Evolutionary conservation across 1,140 invertebrate genomes (phyloP), one percentile per base, ranked within the genome.

Genomic region (Leptopilina boulardi): DNA sequence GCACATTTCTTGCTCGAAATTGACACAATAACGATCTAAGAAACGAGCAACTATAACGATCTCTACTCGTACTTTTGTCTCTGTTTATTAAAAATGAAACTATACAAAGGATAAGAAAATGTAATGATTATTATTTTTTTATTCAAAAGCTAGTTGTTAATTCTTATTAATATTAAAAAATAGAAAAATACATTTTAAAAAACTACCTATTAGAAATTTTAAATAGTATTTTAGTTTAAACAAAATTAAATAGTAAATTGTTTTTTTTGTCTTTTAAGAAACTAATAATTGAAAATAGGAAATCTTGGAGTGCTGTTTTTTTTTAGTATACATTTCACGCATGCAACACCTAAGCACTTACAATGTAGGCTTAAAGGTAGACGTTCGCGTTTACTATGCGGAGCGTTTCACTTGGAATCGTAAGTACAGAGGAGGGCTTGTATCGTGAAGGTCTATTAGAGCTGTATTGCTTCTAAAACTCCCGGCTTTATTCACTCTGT

Each of bases 401-500:
- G 76, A 73, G 78, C 80, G 80, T 81, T 82, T 82, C 76, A 74
- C 80, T 78, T 78, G 78, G 77, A 71, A 83, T 82, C 77, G 74
- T 77, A 66, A 71, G 73, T 70, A 77, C 73, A 80, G 78, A 79
- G 70, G 78, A 79, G 81, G 73, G 73, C 38, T 74, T 80, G 76
- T 78, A 72, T 78, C 73, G 26, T 42, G 75, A 47, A 71, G 71
- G 54, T 72, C 70, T 51, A 54, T 54, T 74, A 54, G 70, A 77
- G 75, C 80, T 75, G 80, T 85, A 79, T 79, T 78, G 77, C 84
- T 76, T 79, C 83, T 83, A 82, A 76, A 78, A 80, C 79, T 80
- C 80, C 80, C 83, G 80, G 85, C 84, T 85, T 85, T 83, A 82
- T 80, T 77, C 75, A 77, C 82, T 75, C 81, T 77, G 77, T 75